phyloP scores from a whole-genome alignment of 2,113 vertebrate species.

The Corythoichthys haematopterus region DNA sequence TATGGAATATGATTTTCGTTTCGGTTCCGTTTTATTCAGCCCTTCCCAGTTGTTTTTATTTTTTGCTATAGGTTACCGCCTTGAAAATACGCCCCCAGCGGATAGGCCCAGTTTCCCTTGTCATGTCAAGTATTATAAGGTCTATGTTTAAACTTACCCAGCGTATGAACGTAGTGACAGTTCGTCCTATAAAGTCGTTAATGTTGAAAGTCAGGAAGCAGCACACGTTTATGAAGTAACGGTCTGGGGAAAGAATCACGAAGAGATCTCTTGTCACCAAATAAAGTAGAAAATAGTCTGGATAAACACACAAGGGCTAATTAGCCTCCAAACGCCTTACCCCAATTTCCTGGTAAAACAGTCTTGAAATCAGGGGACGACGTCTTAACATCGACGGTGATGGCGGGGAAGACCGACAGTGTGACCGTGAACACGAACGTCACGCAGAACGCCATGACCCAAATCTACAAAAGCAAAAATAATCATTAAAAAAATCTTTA shows the following conservation, averaged over 20 bases:
- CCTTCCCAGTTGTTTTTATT: too few species aligned
- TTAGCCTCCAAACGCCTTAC: constrained; percentile 44
- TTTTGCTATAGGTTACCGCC: too few species aligned
- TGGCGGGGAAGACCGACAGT: constrained; percentile 81
- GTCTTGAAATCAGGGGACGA: not conserved
- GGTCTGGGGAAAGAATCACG: constrained; percentile 51
- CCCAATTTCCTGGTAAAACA: constrained; percentile 61
- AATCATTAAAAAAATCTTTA: too few species aligned
- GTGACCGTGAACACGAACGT: constrained; percentile 82
- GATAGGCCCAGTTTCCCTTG: too few species aligned
- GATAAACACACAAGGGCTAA: not conserved
- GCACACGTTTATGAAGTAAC: constrained; percentile 79
- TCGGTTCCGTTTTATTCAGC: too few species aligned
- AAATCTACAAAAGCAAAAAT: constrained; percentile 64
- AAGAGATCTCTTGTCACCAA: too few species aligned
- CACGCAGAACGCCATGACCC: constrained; percentile 83
- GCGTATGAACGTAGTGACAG: constrained; percentile 69
- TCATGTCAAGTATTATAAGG: not conserved
- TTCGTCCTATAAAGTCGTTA: constrained; percentile 79
- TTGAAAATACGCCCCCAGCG: too few species aligned
- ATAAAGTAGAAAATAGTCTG: too few species aligned
- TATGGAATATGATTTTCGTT: too few species aligned
- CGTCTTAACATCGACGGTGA: constrained; percentile 78
- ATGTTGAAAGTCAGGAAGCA: constrained; percentile 84
- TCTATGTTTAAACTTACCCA: constrained; percentile 67